phyloP scores from a whole-genome alignment of 2,888 invertebrate species.

The Chrysolina americana region DNA sequence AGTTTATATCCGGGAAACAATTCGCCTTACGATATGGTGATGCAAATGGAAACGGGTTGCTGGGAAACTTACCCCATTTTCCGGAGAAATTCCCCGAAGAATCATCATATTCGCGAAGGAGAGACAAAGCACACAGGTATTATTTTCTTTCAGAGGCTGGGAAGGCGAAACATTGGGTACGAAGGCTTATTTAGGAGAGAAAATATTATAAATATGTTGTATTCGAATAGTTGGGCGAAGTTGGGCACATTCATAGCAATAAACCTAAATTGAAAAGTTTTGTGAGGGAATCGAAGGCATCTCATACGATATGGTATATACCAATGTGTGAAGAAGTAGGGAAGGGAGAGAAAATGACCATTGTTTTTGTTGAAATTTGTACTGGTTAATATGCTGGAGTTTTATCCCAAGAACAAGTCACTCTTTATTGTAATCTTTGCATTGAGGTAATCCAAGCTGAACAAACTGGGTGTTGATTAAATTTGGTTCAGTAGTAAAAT shows the following conservation, averaged over 20 bases:
- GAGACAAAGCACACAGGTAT: slow-evolving; percentile 31
- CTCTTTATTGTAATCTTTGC: no score
- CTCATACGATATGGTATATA: no score
- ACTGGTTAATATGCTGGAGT: no score
- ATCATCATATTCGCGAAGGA: slow-evolving; percentile 33
- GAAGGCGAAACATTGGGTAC: slow-evolving; percentile 19
- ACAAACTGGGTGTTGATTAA: no score
- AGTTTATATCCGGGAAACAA: slow-evolving; percentile 22
- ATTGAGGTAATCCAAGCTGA: no score
- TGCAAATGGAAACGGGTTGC: slow-evolving; percentile 30
- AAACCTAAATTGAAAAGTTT: slow-evolving; percentile 1
- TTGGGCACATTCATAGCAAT: neutral
- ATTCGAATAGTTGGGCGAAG: slow-evolving; percentile 1
- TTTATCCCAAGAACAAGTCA: no score
- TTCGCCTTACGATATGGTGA: slow-evolving; percentile 22
- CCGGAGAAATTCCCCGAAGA: slow-evolving; percentile 35
- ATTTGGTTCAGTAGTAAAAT: no score
- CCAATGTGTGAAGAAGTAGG: no score
- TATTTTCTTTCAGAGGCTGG: slow-evolving; percentile 13
- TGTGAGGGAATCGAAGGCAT: neutral
- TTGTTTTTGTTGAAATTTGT: no score
- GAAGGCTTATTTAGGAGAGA: slow-evolving; percentile 11
- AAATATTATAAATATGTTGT: slow-evolving; percentile 12
- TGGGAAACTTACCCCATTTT: slow-evolving; percentile 36
- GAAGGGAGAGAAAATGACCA: no score